Evolutionary conservation across 1,140 invertebrate species (phyloP), one percentile per base, ranked within the genome.

Genomic region (Batillaria attramentaria): DNA sequence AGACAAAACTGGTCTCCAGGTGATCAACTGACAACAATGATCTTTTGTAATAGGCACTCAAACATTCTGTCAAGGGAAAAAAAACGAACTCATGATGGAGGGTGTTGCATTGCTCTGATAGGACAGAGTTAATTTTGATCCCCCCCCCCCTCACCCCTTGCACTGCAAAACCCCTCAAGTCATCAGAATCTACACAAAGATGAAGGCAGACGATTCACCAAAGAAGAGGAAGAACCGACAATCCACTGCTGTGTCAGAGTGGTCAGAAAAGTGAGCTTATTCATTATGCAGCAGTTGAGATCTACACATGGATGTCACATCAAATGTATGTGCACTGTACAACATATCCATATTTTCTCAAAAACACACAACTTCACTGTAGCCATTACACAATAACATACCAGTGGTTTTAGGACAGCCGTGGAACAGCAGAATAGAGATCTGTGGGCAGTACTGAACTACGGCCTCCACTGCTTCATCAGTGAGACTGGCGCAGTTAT

Each of bases 351-450:
- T 20, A 16, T 8, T 41, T 33, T n/a, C 24, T 3, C 24, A 68
- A 37, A 37, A 68, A 10, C 42, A 41, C 31, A 13, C 33, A 50
- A 24, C 28, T 16, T 35, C 35, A 6, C 50, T n/a, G 20, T 31
- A 8, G 20, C 31, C 68, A 10, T n/a, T 3, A 28, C 8, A n/a
- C 24, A 35, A 28, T 37, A 24, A 39, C 68, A n/a, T 79, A 89
- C 89, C 89, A 84, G 89, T 89, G 31, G 89, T 86, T 54, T 86
- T 85, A 35, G 87, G 88, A 77, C 89, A 90, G 1, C 87, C 85
- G 82, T 88, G 86, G 77, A 90, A 90, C 1, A 90, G 79, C 6
- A 90, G 78, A 41, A 90, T 90, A 41, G 72, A 82, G 28, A 89
- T 85, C 37, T 84, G 81, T 39, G 87, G 86, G 82, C 89, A 90